Conservation (phyloP, 2,113 vertebrate species). For the Callorhinus ursinus region DNA sequence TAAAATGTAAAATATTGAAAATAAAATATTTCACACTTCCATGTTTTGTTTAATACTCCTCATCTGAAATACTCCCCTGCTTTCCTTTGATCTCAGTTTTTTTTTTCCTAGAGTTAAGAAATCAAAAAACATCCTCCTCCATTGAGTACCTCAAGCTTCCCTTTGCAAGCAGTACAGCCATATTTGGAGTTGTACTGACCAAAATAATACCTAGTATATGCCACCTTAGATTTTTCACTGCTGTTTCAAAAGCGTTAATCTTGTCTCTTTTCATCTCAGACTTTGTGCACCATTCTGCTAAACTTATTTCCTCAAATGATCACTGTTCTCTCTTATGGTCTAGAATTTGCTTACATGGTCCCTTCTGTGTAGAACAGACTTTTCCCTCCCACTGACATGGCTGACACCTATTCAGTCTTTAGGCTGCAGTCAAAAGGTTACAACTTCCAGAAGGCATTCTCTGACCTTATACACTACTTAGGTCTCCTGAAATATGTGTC, state of each 20-base stretch:
- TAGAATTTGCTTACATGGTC: not conserved
- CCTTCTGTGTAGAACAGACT: not conserved
- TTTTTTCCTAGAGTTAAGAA: not conserved
- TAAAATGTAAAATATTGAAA: not conserved
- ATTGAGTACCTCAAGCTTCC: not conserved
- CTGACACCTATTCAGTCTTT: not conserved
- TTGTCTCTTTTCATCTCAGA: slow-evolving; percentile 43
- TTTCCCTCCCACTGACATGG: not conserved
- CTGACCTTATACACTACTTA: not conserved
- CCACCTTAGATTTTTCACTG: not conserved
- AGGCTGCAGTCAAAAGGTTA: not conserved
- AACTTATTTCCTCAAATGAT: not conserved
- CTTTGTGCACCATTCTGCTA: not conserved
- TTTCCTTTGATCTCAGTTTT: not conserved
- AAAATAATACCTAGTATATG: not conserved
- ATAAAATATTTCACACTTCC: not conserved
- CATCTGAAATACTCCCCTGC: not conserved
- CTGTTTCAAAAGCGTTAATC: not conserved
- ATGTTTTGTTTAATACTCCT: not conserved
- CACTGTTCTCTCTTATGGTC: not conserved
- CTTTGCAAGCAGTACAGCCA: not conserved
- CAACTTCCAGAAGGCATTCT: not conserved
- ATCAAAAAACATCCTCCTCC: not conserved
- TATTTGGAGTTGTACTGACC: not conserved
- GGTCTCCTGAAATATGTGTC: not conserved